These are phyloP conservation scores for Stigmatopora argus DNA, from an alignment of 2,113 vertebrate genomes.

Conservation along the genomic window DNA sequence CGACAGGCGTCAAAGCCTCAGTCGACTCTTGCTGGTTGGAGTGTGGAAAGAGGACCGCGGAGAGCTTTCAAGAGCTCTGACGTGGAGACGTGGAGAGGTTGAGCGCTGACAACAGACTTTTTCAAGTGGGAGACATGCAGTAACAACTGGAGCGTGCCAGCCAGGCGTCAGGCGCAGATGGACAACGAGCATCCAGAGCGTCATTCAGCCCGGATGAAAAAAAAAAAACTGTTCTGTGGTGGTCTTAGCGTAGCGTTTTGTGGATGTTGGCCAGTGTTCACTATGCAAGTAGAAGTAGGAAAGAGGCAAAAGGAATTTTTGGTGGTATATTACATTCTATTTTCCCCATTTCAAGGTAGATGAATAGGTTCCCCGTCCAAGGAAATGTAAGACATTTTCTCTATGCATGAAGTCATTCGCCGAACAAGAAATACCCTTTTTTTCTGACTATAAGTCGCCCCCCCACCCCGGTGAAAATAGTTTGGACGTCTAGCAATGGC, in stretches of 20 bases:
- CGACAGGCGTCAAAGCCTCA: not conserved
- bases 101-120: conserved; percentile 6
- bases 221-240: conserved; percentile 26
- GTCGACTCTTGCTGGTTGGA: not conserved
- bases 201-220: conserved; percentile 11
- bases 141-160: conserved; percentile 59
- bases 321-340: not conserved
- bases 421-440: too few species aligned
- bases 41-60: conserved; percentile 25
- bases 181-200: conserved; percentile 53
- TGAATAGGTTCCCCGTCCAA: not conserved
- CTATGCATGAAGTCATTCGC: too few species aligned
- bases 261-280: conserved; percentile 31
- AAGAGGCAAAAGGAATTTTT: not conserved
- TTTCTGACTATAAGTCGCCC: too few species aligned
- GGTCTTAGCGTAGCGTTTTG: conserved; percentile 9
- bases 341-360: not conserved
- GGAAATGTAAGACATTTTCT: not conserved
- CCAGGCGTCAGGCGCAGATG: conserved; percentile 55
- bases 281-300: not conserved
- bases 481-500: too few species aligned
- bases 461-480: too few species aligned
- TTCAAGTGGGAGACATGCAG: conserved; percentile 43
- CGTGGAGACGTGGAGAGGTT: conserved; percentile 6
- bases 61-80: conserved; percentile 48